A percentile compares a stretch with the other conserved stretches of the same genome.
Conservation (phyloP, 2,888 invertebrate genomes). For the Drosophila merina region DNA sequence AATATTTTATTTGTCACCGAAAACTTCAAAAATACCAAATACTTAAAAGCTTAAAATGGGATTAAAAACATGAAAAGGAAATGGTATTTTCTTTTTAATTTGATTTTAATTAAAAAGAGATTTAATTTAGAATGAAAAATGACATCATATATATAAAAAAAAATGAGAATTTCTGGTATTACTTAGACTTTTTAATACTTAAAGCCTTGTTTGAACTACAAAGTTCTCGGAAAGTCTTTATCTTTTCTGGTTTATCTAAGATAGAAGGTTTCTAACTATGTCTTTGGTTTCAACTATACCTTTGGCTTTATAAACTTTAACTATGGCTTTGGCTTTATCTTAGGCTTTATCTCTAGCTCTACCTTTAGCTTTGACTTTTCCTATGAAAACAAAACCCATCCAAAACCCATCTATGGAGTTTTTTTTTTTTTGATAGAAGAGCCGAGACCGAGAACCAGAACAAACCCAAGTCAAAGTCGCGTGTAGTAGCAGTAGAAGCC, state of each 20-base stretch:
- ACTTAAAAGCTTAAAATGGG: background rate
- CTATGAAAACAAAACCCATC: conserved; percentile 17
- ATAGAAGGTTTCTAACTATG: conserved; percentile 22
- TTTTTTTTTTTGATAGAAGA: conserved; percentile 19
- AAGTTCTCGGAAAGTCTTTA: conserved; percentile 35
- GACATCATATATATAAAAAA: background rate
- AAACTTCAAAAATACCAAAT: background rate
- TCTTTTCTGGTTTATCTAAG: conserved; percentile 37
- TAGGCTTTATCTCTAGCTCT: conserved; percentile 20
- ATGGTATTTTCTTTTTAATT: background rate
- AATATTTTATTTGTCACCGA: background rate
- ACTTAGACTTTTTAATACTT: background rate
- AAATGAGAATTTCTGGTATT: background rate
- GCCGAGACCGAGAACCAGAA: conserved; percentile 36
- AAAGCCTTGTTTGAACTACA: conserved; percentile 11
- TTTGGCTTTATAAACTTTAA: background rate
- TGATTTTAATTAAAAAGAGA: background rate
- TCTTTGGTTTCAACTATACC: conserved; percentile 5
- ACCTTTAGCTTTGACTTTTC: conserved; percentile 3
- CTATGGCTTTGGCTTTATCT: conserved; percentile 17
- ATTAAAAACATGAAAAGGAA: background rate
- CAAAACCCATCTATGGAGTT: conserved; percentile 8
- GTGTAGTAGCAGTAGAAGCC: conserved; percentile 32
- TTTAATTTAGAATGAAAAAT: background rate
- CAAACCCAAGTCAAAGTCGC: conserved; percentile 49